Percentiles rank a stretch among this genome's conserved stretches.
phyloP scores from a whole-genome alignment of 1,140 invertebrate species.

The Rhopalosiphum padi region DNA sequence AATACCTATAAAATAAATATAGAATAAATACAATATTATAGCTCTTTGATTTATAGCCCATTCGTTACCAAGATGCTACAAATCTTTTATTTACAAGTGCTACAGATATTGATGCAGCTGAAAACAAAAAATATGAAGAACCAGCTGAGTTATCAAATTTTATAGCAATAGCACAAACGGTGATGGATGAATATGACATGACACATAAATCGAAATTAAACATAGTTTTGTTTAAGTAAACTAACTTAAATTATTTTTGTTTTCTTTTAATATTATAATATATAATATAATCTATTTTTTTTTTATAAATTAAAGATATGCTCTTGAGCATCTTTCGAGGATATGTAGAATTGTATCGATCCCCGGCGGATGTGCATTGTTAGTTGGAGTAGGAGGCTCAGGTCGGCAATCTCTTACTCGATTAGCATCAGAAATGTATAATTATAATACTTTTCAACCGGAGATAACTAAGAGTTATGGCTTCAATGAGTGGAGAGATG shows the following conservation, averaged over 20 bases:
- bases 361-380: slow-evolving; percentile 76
- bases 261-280: not conserved
- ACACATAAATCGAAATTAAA: slow-evolving; percentile 88
- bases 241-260: not conserved
- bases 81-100: slow-evolving; percentile 88
- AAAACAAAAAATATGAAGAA: slow-evolving; percentile 85
- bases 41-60: slow-evolving; percentile 61
- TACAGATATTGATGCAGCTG: slow-evolving; percentile 80
- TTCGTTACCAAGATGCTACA: slow-evolving; percentile 77
- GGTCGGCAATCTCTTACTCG: slow-evolving; percentile 85
- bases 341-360: slow-evolving; percentile 85
- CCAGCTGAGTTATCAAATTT: slow-evolving; percentile 76
- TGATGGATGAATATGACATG: slow-evolving; percentile 86
- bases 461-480: slow-evolving; percentile 86
- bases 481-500: slow-evolving; percentile 84
- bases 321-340: slow-evolving; percentile 85
- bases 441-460: slow-evolving; percentile 81
- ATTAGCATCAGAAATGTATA: slow-evolving; percentile 77
- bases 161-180: slow-evolving; percentile 70
- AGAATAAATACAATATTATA: not conserved
- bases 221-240: slow-evolving; percentile 80
- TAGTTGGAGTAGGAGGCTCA: slow-evolving; percentile 87
- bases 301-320: slow-evolving; percentile 69
- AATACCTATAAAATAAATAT: too few relatives aligned
- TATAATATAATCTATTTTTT: not conserved